Evolutionary conservation across 2,113 vertebrate genomes (phyloP), one percentile per base, ranked within the genome.

Genomic region (Lampris megalopsis): DNA sequence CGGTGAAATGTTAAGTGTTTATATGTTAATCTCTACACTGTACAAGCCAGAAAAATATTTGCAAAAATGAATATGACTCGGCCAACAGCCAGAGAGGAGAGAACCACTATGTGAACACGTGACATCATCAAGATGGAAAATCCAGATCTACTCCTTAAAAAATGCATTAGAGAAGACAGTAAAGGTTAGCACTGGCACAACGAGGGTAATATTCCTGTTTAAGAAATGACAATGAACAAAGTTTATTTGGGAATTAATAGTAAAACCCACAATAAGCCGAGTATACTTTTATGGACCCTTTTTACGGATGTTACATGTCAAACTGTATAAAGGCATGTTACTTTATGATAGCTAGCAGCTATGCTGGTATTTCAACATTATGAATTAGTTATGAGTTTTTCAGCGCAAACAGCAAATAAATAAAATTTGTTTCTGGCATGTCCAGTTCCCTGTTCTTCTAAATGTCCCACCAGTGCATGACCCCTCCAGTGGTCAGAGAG

Each of bases 21-120:
- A 24, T 24, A 24, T 24, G 24, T 24, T 24, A 24, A 24, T 24
- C 24, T 24, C 24, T 24, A 24, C 24, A 24, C 24, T 24, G 24
- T 24, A 24, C 24, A 24, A 24, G 49, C 5, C 41, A 24, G 42
- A n/a, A 36, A 8, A 40, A 2, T 7, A 47, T 45, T 45, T 7
- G 4, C 7, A 45, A 24, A 45, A 4, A 45, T 45, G 43, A 53
- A 62, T 38, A 53, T 24, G 24, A 35, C 13, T 50, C 41, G 64
- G 52, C 35, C 68, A 42, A 65, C 53, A 60, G 2, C 9, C 49
- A 72, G 13, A 75, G 65, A 60, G 54, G 58, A 73, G 79, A 85
- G 85, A 82, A 68, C 71, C 65, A 86, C 80, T 61, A 86, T 81
- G 72, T 80, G 48, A 85, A 80, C 49, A 79, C 76, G 6, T 37